A percentile compares a stretch with the other conserved stretches of the same genome.
Evolutionary conservation across 1,140 invertebrate species (phyloP).

Genomic region (Formica exsecta): DNA sequence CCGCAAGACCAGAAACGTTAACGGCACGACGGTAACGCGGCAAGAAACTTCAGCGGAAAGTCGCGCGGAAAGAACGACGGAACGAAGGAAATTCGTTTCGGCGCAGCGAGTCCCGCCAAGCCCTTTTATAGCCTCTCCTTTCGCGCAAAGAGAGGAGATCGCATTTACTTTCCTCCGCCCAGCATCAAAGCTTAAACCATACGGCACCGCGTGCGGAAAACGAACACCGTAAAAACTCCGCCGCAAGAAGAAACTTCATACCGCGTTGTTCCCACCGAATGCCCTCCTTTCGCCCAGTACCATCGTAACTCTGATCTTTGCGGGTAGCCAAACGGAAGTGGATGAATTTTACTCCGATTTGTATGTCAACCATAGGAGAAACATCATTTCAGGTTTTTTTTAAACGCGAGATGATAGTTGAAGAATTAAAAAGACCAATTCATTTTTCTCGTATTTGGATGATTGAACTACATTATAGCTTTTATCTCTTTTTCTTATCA

Average conservation of each 20-base stretch:
- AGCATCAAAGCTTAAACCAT: slow-evolving; percentile 41
- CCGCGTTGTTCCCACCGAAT: slow-evolving; percentile 32
- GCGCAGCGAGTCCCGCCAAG: background rate
- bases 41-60: slow-evolving; percentile 52
- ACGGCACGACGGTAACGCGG: slow-evolving; percentile 10
- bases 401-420: background rate
- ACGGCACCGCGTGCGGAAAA: slow-evolving; percentile 23
- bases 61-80: slow-evolving; percentile 6
- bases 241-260: slow-evolving; percentile 58
- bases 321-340: slow-evolving; percentile 16
- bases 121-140: slow-evolving; percentile 25
- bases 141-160: slow-evolving; percentile 14
- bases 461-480: background rate
- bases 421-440: background rate
- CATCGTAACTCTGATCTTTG: slow-evolving; percentile 23
- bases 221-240: slow-evolving; percentile 38
- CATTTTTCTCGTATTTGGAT: background rate
- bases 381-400: background rate
- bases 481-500: background rate
- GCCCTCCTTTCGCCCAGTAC: slow-evolving; percentile 15
- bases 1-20: slow-evolving; percentile 20
- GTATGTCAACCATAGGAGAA: background rate
- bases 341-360: slow-evolving; percentile 9
- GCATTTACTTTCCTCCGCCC: slow-evolving; percentile 28
- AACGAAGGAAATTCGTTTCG: slow-evolving; percentile 32